phyloP scores from a whole-genome alignment of 2,888 invertebrate genomes.

The Acleris laterana region DNA sequence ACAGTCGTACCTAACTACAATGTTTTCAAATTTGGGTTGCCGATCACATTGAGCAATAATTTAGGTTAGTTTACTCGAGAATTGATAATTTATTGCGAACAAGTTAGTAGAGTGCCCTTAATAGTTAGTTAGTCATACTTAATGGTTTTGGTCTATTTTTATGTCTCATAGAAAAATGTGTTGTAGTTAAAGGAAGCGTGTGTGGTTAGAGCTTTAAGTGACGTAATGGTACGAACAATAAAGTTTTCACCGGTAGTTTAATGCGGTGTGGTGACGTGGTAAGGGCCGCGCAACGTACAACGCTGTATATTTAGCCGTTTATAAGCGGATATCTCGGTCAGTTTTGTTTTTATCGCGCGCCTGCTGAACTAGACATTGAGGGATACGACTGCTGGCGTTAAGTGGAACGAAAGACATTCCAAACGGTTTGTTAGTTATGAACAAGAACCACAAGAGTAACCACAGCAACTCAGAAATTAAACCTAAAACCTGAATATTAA shows the following conservation, averaged over 20 bases:
- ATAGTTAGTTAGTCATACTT: slow-evolving; percentile 5
- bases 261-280: slow-evolving; percentile 21
- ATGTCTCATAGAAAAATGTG: neutral
- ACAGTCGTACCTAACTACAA: too few relatives aligned
- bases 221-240: slow-evolving; percentile 34
- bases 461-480: neutral
- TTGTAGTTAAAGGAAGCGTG: neutral
- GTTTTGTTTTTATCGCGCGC: slow-evolving; percentile 46
- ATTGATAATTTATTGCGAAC: slow-evolving; percentile 8
- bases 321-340: slow-evolving; percentile 47
- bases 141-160: slow-evolving; percentile 13
- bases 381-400: slow-evolving; percentile 29
- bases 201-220: neutral
- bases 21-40: too few relatives aligned
- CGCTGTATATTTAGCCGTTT: slow-evolving; percentile 46
- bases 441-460: neutral
- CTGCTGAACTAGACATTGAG: slow-evolving; percentile 77
- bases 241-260: slow-evolving; percentile 40
- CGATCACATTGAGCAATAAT: too few relatives aligned
- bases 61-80: neutral
- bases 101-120: slow-evolving; percentile 20
- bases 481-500: too few relatives aligned
- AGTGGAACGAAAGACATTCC: slow-evolving; percentile 28
- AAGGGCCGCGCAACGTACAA: slow-evolving; percentile 34
- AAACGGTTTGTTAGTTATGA: slow-evolving; percentile 10